Base-by-base conservation (phyloP, 2,888 invertebrate species). In the Heteromurus nitidus region DNA sequence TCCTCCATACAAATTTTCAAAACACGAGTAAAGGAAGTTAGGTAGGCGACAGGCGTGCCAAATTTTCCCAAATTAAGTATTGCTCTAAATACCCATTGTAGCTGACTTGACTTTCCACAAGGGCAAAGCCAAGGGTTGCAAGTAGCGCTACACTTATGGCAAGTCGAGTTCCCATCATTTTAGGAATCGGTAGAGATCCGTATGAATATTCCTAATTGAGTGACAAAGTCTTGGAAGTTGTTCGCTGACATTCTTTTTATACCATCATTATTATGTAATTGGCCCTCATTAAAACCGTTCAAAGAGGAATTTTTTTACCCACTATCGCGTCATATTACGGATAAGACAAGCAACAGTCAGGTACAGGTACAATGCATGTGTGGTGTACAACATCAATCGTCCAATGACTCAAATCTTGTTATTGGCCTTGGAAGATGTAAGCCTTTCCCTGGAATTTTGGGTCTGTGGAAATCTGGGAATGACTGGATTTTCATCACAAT, bases 51-150 rank as follows among this genome's bases (percentile, higher is more conserved):
- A n/a, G n/a, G n/a, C n/a, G n/a, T n/a, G n/a, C n/a, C n/a, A n/a
- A n/a, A n/a, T n/a, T n/a, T n/a, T n/a, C n/a, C n/a, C n/a, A n/a
- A n/a, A n/a, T n/a, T 26, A 11, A 58, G 3, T 58, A n/a, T 5
- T 20, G 24, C 30, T 13, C 16, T 24, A 22, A 58, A 18, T 84
- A 87, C 85, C 87, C 87, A 44, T 85, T 83, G 70, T 87, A 86
- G 24, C 76, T 76, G 2, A 76, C 76, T 30, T 69, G 68, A 16
- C 60, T 65, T 76, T 76, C 76, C 65, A 44, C 76, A 16, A 60
- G 2, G 11, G 76, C 36, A 44, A 68, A 68, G 36, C 7, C 1
- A 3, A 76, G 9, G 30, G 50, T 26, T 0, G 55, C 64, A 11
- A 70, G 26, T 11, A 55, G n/a, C 26, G 44, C 18, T 72, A 50